These are phyloP conservation scores for Pemphredon lugubris DNA, from an alignment of 2,888 invertebrate genomes.

Conservation along the genomic window DNA sequence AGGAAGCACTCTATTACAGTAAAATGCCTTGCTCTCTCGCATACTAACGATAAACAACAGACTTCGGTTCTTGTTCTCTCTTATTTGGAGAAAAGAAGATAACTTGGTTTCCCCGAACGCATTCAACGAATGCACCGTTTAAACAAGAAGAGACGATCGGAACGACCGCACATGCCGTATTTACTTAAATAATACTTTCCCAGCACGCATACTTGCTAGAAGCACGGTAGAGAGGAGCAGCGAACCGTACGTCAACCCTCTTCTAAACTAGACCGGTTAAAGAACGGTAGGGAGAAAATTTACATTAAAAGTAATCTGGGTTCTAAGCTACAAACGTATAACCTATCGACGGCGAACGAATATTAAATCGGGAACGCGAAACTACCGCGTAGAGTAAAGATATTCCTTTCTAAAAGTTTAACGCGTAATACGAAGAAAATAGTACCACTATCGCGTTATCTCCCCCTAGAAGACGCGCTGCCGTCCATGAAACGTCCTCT, in stretches of 20 bases:
- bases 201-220: too few species aligned
- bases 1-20: constrained; percentile 49
- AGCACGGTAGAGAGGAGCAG: too few species aligned
- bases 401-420: not conserved
- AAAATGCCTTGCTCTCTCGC: constrained; percentile 34
- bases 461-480: constrained; percentile 35
- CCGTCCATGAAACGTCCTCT: constrained; percentile 26
- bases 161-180: constrained; percentile 40
- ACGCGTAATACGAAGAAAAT: not conserved
- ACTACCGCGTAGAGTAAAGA: too few species aligned
- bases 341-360: too few species aligned
- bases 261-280: too few species aligned
- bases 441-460: constrained; percentile 35
- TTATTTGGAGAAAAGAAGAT: not conserved
- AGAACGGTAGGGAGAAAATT: too few species aligned
- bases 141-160: constrained; percentile 17
- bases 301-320: too few species aligned
- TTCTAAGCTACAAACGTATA: too few species aligned
- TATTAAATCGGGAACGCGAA: too few species aligned
- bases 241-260: too few species aligned
- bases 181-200: too few species aligned
- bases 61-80: not conserved
- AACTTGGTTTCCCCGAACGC: not conserved
- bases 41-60: constrained; percentile 29
- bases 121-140: constrained; percentile 31